Conservation (phyloP, 1,140 invertebrate genomes). For the Drosophila eugracilis region DNA sequence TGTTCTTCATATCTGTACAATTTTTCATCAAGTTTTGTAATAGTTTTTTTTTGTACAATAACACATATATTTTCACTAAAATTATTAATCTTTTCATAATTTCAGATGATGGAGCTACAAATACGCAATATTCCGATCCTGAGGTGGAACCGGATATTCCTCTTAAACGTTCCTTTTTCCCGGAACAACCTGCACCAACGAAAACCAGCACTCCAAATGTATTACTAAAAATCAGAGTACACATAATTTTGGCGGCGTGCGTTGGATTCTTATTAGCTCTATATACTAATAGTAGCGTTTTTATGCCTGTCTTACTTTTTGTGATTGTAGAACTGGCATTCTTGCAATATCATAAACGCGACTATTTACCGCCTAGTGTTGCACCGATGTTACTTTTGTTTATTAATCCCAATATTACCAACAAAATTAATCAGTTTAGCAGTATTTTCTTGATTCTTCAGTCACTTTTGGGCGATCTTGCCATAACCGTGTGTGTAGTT, state of each 20-base stretch:
- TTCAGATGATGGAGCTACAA: background rate
- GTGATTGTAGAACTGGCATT: constrained; percentile 14
- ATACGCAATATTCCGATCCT: constrained; percentile 23
- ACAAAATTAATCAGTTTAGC: constrained; percentile 34
- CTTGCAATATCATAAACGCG: constrained; percentile 15
- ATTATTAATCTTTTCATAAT: background rate
- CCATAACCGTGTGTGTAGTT: constrained; percentile 27
- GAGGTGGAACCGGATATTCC: constrained; percentile 35
- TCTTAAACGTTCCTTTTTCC: constrained; percentile 13
- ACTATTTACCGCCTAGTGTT: constrained; percentile 4
- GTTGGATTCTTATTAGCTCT: constrained; percentile 16
- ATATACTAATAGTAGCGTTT: constrained; percentile 29
- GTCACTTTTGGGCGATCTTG: constrained; percentile 23
- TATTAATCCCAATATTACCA: constrained; percentile 16
- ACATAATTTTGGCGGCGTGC: constrained; percentile 24
- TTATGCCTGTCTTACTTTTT: constrained; percentile 27
- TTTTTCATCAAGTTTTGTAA: too few species aligned
- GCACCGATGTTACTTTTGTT: constrained; percentile 26
- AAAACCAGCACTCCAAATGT: background rate
- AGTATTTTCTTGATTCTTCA: constrained; percentile 30
- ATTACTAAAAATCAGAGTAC: constrained; percentile 13
- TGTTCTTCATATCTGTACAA: too few species aligned
- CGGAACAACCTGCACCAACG: constrained; percentile 3
- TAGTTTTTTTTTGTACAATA: too few species aligned
- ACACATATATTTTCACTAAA: too few species aligned